A percentile compares a stretch with the other conserved stretches of the same genome.
These are phyloP conservation scores for Neoniphon sammara DNA, from an alignment of 2,797 vertebrate species.

Conservation along the genomic window DNA sequence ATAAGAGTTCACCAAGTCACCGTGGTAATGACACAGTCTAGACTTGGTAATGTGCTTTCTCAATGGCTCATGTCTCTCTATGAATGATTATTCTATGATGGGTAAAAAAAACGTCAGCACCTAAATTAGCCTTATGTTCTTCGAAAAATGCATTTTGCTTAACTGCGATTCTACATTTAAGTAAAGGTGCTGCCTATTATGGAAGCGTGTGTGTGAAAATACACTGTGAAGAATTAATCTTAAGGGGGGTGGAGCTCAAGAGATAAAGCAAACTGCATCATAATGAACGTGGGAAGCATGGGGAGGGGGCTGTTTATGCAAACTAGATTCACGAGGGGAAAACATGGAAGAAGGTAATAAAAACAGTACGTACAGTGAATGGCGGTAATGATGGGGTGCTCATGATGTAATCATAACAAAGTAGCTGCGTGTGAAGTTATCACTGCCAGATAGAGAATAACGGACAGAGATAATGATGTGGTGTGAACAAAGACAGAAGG, in stretches of 20 bases:
- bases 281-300: slow-evolving; percentile 69
- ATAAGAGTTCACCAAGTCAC: too few relatives aligned
- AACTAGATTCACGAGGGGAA: slow-evolving; percentile 59
- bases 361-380: slow-evolving; percentile 12
- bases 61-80: background rate
- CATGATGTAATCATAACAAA: slow-evolving; percentile 8
- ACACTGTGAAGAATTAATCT: slow-evolving; percentile 29
- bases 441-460: background rate
- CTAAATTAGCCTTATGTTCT: background rate
- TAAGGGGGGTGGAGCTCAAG: slow-evolving; percentile 58
- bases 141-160: background rate
- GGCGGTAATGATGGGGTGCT: slow-evolving; percentile 19
- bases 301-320: slow-evolving; percentile 68
- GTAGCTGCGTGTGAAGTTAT: background rate
- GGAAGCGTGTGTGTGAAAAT: slow-evolving; percentile 26
- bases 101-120: too few relatives aligned
- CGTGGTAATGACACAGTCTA: too few relatives aligned
- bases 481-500: background rate
- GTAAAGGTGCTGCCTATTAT: slow-evolving; percentile 5
- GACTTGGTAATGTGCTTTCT: too few relatives aligned
- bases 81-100: background rate
- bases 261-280: slow-evolving; percentile 60
- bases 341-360: slow-evolving; percentile 32
- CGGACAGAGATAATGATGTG: background rate
- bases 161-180: slow-evolving; percentile 17